These are phyloP conservation scores for Acrocyrtus sp. DNA, from an alignment of 2,888 invertebrate genomes.

Conservation along the genomic window DNA sequence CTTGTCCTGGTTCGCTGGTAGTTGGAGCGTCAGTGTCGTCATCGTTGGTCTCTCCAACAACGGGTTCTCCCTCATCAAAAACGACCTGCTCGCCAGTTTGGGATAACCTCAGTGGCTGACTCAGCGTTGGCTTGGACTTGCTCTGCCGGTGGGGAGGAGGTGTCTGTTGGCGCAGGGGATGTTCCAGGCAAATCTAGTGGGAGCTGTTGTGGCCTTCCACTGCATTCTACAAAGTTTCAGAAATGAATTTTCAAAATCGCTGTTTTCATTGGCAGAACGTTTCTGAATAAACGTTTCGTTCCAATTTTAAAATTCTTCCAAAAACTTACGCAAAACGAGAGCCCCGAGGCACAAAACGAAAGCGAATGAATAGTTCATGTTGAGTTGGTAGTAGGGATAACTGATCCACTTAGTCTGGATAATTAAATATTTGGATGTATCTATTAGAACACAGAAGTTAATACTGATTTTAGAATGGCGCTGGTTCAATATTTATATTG, in stretches of 20 bases:
- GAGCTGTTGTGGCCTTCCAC: slow-evolving; percentile 23
- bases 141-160: slow-evolving; percentile 9
- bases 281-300: neutral
- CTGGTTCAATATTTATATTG: slow-evolving; percentile 21
- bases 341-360: slow-evolving; percentile 12
- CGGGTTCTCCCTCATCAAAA: slow-evolving; percentile 27
- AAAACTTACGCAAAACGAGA: slow-evolving; percentile 29
- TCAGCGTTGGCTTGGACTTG: slow-evolving; percentile 12
- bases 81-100: slow-evolving; percentile 23
- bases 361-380: slow-evolving; percentile 38
- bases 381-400: neutral
- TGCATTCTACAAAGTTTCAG: slow-evolving; percentile 16
- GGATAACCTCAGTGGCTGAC: slow-evolving; percentile 26
- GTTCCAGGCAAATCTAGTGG: neutral
- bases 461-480: slow-evolving; percentile 10
- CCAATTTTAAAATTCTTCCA: neutral
- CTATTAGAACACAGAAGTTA: slow-evolving; percentile 21
- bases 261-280: neutral
- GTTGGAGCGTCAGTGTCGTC: neutral
- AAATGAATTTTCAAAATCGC: neutral
- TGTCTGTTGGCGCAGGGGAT: neutral
- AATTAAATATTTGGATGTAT: slow-evolving; percentile 4
- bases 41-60: no score
- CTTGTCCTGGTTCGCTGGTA: neutral
- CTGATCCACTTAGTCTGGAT: neutral